These are phyloP conservation scores for Acleris sparsana DNA, from an alignment of 2,888 invertebrate species.

Conservation along the genomic window DNA sequence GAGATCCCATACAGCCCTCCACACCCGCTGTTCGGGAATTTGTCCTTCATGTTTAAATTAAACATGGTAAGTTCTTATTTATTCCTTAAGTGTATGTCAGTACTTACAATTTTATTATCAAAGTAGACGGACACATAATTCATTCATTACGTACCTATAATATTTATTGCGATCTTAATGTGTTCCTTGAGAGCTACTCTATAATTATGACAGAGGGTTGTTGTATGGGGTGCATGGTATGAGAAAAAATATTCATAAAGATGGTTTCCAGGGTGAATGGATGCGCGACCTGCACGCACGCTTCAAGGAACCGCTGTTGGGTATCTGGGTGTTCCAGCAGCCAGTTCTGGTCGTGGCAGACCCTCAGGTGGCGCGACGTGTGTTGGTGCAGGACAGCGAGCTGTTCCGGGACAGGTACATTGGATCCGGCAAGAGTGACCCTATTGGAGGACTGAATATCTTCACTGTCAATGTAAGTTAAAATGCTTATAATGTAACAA, in stretches of 20 bases:
- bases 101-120: no score
- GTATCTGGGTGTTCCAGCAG: conserved; percentile 66
- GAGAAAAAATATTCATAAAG: no score
- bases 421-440: conserved; percentile 56
- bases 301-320: conserved; percentile 55
- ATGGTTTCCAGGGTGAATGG: conserved; percentile 52
- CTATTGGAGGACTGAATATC: conserved; percentile 56
- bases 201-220: no score
- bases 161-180: no score
- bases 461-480: conserved; percentile 61
- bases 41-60: conserved; percentile 39
- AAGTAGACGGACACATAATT: no score
- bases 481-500: no score
- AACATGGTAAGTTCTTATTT: conserved; percentile 39
- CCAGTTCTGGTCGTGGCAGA: conserved; percentile 61
- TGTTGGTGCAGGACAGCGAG: conserved; percentile 61
- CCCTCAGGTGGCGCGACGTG: conserved; percentile 55
- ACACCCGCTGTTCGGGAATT: conserved; percentile 41
- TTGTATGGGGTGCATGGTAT: neutral
- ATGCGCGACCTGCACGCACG: conserved; percentile 51
- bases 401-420: conserved; percentile 57
- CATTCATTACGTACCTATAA: no score
- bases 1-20: conserved; percentile 41
- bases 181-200: no score
- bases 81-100: no score